Base-by-base conservation (phyloP, 2,113 vertebrate species). In the Solea solea region DNA sequence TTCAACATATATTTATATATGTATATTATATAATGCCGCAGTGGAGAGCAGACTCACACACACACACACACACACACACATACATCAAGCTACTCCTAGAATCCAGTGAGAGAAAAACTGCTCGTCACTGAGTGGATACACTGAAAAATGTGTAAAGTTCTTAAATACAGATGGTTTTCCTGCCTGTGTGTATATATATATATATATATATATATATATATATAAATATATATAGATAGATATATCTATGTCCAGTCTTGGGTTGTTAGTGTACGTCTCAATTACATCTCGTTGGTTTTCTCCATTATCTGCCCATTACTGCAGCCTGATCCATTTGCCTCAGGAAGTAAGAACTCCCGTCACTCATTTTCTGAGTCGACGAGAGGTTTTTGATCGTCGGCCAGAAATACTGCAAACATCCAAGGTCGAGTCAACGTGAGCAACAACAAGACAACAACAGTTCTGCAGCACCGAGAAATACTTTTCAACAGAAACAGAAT, bases 91-190 rank as follows among this genome's bases (percentile, higher is more conserved):
- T 71, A 83, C 85, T 82, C 65, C 68, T 27, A 40, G 62, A 76
- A 88, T 89, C 85, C 69, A 88, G 72, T 86, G 78, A 79, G 77
- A 2, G 51, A n/a, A 64, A 86, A 86, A 80, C 80, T 65, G 69
- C 46, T 80, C 63, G 76, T 84, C 78, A 57, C 28, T 72, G 46
- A 55, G 53, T 72, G 57, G 52, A 85, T 67, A 73, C 49, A 56
- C 70, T 2, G 52, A 78, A 41, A 62, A 42, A 72, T 56, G 4
- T 58, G 77, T 40, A 51, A 56, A n/a, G 71, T 46, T 25, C 25
- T 39, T 42, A 70, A 78, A 11, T 16, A 55, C 14, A 34, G 34
- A 34, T 15, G 53, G 16, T 11, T 58, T 12, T 59, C 16, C 13
- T 21, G n/a, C 52, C 27, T 42, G 45, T 52, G 45, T 46, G 27